These are phyloP conservation scores for Listronotus oregonensis DNA, from an alignment of 1,140 invertebrate species.

Conservation along the genomic window DNA sequence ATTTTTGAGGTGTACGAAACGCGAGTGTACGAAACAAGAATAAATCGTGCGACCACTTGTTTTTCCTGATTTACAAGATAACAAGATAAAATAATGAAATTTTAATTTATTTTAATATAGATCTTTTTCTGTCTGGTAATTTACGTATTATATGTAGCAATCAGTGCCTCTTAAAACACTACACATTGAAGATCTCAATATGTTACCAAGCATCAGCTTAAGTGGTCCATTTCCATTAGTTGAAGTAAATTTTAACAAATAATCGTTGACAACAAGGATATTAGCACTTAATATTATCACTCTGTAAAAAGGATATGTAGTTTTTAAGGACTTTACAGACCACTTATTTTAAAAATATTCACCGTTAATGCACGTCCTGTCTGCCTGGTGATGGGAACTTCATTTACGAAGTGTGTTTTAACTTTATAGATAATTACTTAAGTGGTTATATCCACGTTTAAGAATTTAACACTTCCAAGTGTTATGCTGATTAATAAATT, in stretches of 20 bases:
- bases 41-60: too few relatives aligned
- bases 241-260: conserved; percentile 7
- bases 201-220: too few relatives aligned
- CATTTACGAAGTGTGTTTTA: neutral
- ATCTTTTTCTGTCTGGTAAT: too few relatives aligned
- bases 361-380: neutral
- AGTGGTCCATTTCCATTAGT: conserved; percentile 5
- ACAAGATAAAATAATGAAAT: too few relatives aligned
- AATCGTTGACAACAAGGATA: conserved; percentile 17
- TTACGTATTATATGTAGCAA: too few relatives aligned
- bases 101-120: too few relatives aligned
- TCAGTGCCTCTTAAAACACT: too few relatives aligned
- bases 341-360: neutral
- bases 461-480: conserved; percentile 2
- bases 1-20: too few relatives aligned
- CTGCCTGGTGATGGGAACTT: neutral
- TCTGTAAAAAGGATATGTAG: conserved; percentile 4
- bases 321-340: neutral
- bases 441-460: neutral
- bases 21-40: too few relatives aligned
- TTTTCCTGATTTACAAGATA: too few relatives aligned
- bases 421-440: neutral
- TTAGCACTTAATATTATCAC: conserved; percentile 13
- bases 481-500: too few relatives aligned
- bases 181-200: too few relatives aligned